Percentiles rank a stretch among this genome's conserved stretches.
Conservation (phyloP, 2,797 vertebrate species). For the Hyperoplus lanceolatus region DNA sequence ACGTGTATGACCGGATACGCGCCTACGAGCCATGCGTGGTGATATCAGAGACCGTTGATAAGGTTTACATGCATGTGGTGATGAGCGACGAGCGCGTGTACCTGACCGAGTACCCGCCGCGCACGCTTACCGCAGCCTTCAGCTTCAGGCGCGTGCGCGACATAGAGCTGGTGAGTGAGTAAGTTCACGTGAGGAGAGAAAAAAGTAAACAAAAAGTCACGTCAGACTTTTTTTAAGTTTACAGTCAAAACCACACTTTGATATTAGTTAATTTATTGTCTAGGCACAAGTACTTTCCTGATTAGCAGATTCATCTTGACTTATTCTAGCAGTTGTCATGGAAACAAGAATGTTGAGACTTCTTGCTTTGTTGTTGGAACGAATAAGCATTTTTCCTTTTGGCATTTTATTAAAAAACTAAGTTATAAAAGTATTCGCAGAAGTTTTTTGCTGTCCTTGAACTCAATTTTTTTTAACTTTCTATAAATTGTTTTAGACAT, state of each 20-base stretch:
- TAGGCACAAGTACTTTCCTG: no score
- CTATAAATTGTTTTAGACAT: no score
- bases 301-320: no score
- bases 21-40: slow-evolving; percentile 86
- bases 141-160: slow-evolving; percentile 79
- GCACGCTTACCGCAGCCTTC: slow-evolving; percentile 76
- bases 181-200: background rate
- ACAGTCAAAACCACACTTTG: background rate
- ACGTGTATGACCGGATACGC: slow-evolving; percentile 83
- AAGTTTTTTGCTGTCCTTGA: no score
- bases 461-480: no score
- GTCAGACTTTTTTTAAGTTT: background rate
- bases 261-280: no score
- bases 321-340: no score
- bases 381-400: no score
- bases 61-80: slow-evolving; percentile 84
- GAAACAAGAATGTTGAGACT: no score
- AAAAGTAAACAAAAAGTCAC: background rate
- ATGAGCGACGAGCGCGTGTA: slow-evolving; percentile 85
- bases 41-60: slow-evolving; percentile 76
- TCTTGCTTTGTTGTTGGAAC: no score
- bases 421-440: no score
- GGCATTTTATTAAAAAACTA: no score
- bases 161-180: slow-evolving; percentile 86
- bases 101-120: slow-evolving; percentile 85